Evolutionary conservation across 2,888 invertebrate species (phyloP).

Genomic region (Dusona sp.): DNA sequence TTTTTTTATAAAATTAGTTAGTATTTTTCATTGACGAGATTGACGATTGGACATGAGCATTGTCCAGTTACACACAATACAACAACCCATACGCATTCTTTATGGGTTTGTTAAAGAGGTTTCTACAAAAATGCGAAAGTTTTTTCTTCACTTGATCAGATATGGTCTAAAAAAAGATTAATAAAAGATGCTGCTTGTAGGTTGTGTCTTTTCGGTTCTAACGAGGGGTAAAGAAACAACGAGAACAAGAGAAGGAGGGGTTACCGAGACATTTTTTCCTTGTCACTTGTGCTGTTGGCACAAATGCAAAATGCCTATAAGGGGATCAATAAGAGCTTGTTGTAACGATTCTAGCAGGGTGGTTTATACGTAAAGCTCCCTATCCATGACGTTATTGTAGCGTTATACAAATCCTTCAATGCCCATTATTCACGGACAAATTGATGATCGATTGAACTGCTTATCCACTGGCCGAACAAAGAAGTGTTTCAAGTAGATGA

Average conservation of each 20-base stretch:
- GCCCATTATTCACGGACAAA: conserved; percentile 63
- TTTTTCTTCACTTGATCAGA: background rate
- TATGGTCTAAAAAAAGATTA: background rate
- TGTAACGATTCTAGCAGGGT: conserved; percentile 9
- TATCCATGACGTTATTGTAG: conserved; percentile 20
- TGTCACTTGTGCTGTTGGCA: conserved; percentile 16
- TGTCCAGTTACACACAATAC: no score
- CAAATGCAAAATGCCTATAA: conserved; percentile 22
- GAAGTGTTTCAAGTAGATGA: conserved; percentile 18
- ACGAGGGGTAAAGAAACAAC: background rate
- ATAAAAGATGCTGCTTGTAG: background rate
- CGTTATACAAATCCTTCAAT: conserved; percentile 32
- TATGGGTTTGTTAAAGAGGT: no score
- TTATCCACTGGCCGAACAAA: conserved; percentile 52
- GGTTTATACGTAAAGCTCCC: conserved; percentile 22
- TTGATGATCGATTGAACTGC: conserved; percentile 58
- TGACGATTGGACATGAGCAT: no score
- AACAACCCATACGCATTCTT: no score
- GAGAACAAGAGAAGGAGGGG: background rate
- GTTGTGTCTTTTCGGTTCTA: background rate
- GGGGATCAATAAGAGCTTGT: conserved; percentile 18
- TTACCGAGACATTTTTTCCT: conserved; percentile 28
- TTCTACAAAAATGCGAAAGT: background rate
- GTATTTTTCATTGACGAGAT: background rate
- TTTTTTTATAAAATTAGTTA: background rate